These are phyloP conservation scores for Trichechus manatus DNA, from an alignment of 2,113 vertebrate genomes.

Conservation along the genomic window DNA sequence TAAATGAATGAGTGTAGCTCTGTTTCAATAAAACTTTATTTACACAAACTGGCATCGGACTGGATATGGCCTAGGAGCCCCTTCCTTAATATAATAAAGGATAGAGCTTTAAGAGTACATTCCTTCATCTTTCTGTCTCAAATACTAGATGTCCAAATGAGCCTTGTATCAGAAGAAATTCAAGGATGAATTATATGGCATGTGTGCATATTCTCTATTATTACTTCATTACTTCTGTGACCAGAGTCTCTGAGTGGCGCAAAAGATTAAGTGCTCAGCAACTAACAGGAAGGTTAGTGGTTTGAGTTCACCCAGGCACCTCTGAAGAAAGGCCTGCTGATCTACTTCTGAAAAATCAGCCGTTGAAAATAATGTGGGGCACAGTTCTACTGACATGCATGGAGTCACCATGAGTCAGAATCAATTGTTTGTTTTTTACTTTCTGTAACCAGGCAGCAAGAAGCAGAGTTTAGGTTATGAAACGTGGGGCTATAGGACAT, in stretches of 20 bases:
- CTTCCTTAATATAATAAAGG: background rate
- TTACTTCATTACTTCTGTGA: background rate
- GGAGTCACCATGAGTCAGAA: background rate
- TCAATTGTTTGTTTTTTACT: background rate
- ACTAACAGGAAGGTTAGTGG: too few relatives aligned
- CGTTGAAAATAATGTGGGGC: background rate
- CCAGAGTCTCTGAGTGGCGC: background rate
- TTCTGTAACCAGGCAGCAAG: slow-evolving; percentile 6
- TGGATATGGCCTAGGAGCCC: background rate
- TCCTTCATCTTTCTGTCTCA: background rate
- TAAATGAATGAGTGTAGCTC: background rate
- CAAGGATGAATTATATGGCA: background rate
- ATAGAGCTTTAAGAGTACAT: background rate
- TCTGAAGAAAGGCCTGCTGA: background rate
- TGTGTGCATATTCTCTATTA: background rate
- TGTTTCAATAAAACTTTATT: slow-evolving; percentile 35
- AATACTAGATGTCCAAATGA: background rate
- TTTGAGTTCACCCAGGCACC: too few relatives aligned
- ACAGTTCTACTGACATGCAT: background rate
- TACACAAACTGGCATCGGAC: background rate
- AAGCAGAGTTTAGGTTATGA: background rate
- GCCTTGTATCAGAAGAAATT: background rate
- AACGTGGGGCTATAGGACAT: background rate
- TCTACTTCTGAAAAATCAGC: background rate
- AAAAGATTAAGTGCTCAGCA: background rate